Evolutionary conservation across 2,797 vertebrate species (phyloP).

Genomic region (Gadopsis marmoratus): DNA sequence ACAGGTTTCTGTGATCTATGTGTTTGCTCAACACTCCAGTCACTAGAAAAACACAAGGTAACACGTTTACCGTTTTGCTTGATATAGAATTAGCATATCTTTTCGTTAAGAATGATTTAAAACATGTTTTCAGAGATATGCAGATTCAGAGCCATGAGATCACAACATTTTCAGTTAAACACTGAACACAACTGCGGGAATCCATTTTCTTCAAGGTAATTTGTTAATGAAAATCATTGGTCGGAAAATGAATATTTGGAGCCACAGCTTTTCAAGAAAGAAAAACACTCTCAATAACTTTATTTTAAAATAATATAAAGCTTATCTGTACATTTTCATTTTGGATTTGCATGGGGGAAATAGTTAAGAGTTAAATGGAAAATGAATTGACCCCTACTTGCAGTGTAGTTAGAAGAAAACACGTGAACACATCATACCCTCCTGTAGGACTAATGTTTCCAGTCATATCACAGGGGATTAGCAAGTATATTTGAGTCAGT

Average conservation of each 20-base stretch:
- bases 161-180: not conserved
- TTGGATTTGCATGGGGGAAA: not conserved
- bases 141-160: not conserved
- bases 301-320: not conserved
- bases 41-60: conserved; percentile 69
- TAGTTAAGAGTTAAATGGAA: not conserved
- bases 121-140: not conserved
- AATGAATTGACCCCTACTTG: not conserved
- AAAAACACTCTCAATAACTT: not conserved
- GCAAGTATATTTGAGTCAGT: conserved; percentile 5
- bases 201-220: not conserved
- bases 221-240: conserved; percentile 1
- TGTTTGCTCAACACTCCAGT: conserved; percentile 66
- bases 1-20: conserved; percentile 78
- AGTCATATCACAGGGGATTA: conserved; percentile 15
- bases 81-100: not conserved
- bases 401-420: not conserved
- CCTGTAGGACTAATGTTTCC: conserved; percentile 5
- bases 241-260: not conserved
- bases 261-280: not conserved
- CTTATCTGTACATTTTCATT: not conserved
- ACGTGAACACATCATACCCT: not conserved
- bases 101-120: not conserved
- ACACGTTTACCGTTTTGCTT: not conserved
- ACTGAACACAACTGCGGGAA: not conserved